Evolutionary conservation across 2,888 invertebrate species (phyloP).

Genomic region (Chouioia cunea): DNA sequence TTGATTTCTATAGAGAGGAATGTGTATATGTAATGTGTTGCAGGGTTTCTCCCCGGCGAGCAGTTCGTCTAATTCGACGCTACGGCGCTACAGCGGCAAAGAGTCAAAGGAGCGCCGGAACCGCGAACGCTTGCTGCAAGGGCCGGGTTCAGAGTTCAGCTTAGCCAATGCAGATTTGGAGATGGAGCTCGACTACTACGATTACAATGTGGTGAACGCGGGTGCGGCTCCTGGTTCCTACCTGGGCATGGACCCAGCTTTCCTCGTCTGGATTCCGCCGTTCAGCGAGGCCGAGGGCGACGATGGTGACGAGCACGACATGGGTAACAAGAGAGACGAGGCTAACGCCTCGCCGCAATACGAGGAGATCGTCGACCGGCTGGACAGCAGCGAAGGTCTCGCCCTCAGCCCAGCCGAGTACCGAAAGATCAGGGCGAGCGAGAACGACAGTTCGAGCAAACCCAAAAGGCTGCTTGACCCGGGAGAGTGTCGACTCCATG

Average conservation of each 20-base stretch:
- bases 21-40: too few relatives aligned
- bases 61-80: conserved; percentile 59
- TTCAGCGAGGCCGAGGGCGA: conserved; percentile 75
- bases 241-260: conserved; percentile 90
- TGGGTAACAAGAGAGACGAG: too few relatives aligned
- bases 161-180: conserved; percentile 80
- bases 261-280: conserved; percentile 89
- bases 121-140: conserved; percentile 76
- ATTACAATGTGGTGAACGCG: conserved; percentile 86
- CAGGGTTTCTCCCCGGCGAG: conserved; percentile 62
- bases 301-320: conserved; percentile 54
- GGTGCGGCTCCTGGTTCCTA: conserved; percentile 89
- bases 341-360: conserved; percentile 30
- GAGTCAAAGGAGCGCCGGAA: conserved; percentile 85
- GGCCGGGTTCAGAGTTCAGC: conserved; percentile 83
- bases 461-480: conserved; percentile 33
- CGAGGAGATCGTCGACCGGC: conserved; percentile 20
- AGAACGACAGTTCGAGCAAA: conserved; percentile 34
- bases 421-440: conserved; percentile 50
- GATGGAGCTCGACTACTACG: conserved; percentile 88
- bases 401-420: conserved; percentile 61
- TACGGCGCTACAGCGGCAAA: conserved; percentile 56
- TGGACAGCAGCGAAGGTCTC: conserved; percentile 54
- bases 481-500: conserved; percentile 53
- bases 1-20: too few relatives aligned